Base-by-base conservation (phyloP, 2,113 vertebrate genomes). In the Pipa parva region DNA sequence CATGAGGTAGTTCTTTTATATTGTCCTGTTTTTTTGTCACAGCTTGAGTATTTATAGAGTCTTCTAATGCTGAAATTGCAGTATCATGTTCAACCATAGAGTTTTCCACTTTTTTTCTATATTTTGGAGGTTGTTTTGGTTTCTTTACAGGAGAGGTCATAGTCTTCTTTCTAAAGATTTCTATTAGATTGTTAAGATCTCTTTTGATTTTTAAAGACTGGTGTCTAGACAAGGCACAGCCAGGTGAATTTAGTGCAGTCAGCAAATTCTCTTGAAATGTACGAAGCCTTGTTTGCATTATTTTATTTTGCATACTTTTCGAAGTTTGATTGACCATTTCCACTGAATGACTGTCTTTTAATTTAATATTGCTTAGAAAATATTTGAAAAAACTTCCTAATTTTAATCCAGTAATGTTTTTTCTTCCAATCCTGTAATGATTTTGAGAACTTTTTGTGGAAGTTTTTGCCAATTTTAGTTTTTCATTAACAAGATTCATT, bases 351-450 rank as follows among this genome's bases (percentile, higher is more conserved):
- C 93, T 95, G 83, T 95, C 92, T 80, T 82, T 93, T 63, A 82
- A 72, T 22, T 90, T 87, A 59, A 83, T 86, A 46, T 83, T 88
- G 74, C 92, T 90, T 73, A 97, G 83, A 58, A 98, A 87, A 52
- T 90, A 92, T n/a, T 90, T 90, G 84, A 97, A 90, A 59, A 97
- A 93, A 78, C 93, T 87, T 74, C 89, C 89, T 63, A 97, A 76
- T 74, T 93, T 92, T 27, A 89, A 73, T 65, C 84, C 84, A 52
- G 88, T 84, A 39, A 78, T 84, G 74, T 83, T 85, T 51, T 77
- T 68, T 72, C 77, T 89, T 73, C 88, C 85, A 73, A 58, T 86
- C 63, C 76, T 84, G 54, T 83, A 73, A 59, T 83, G 74, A 55
- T 86, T 86, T 24, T 77, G 60, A 55, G 84, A 71, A 74, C 87